Conservation (phyloP, 2,888 invertebrate species). For the Acrobeloides nanus region DNA sequence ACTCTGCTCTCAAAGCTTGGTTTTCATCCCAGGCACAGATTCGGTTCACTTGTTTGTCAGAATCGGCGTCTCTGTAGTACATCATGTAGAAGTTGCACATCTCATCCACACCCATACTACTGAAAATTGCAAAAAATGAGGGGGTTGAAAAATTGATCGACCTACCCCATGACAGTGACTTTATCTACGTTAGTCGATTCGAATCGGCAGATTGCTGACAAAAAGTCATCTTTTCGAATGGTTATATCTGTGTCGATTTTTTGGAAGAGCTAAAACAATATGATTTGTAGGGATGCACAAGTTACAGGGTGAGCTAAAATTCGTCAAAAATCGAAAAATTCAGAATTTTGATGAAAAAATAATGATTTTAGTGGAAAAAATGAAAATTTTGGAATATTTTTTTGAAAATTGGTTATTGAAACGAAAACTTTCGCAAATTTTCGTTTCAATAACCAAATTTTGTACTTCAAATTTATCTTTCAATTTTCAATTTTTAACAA, state of each 20-base stretch:
- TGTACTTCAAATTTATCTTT: no score
- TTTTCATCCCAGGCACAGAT: conserved; percentile 32
- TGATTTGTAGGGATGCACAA: not conserved
- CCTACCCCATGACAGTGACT: conserved; percentile 58
- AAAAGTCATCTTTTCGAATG: conserved; percentile 57
- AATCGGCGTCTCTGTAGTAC: conserved; percentile 56
- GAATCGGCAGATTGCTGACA: conserved; percentile 61
- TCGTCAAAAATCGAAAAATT: no score
- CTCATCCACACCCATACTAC: conserved; percentile 57
- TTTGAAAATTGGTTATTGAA: no score
- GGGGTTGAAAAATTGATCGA: no score
- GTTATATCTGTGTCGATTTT: conserved; percentile 55
- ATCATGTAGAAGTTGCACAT: conserved; percentile 61
- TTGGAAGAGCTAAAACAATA: conserved; percentile 59
- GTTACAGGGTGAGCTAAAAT: no score
- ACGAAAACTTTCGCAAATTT: no score
- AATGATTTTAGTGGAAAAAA: no score
- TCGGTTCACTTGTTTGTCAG: conserved; percentile 46
- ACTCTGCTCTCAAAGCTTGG: conserved; percentile 21
- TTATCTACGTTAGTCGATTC: conserved; percentile 56
- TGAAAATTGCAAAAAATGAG: no score
- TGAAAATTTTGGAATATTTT: no score
- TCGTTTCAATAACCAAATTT: no score
- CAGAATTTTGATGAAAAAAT: no score
- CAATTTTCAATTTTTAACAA: no score